Evolutionary conservation across 2,113 vertebrate genomes (phyloP).

Genomic region (Onychostruthus taczanowskii): DNA sequence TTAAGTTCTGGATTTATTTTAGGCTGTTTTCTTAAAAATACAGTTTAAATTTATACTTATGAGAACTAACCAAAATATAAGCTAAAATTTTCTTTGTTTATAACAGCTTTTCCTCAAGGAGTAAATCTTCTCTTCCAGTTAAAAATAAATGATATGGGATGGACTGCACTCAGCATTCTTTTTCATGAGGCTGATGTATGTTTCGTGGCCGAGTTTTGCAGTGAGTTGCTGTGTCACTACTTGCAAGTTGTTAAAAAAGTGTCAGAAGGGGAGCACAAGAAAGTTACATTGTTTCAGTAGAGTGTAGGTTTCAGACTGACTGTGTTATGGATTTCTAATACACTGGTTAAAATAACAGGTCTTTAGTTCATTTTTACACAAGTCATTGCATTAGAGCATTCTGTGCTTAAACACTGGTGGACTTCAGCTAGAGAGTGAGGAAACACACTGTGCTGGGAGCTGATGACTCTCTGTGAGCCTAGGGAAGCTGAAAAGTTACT

Average conservation of each 20-base stretch:
- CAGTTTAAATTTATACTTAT: not conserved
- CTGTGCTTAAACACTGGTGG: not conserved
- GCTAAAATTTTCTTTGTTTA: not conserved
- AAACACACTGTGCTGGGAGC: not conserved
- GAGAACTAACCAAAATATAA: not conserved
- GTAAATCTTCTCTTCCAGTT: not conserved
- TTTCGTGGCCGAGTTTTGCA: not conserved
- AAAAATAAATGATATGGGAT: not conserved
- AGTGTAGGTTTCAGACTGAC: not conserved
- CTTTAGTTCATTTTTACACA: not conserved
- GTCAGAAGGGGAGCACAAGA: not conserved
- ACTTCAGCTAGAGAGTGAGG: not conserved
- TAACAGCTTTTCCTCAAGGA: not conserved
- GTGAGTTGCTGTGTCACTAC: not conserved
- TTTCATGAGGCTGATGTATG: not conserved
- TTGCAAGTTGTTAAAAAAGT: not conserved
- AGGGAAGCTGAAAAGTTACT: not conserved
- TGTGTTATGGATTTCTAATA: not conserved
- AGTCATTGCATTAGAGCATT: not conserved
- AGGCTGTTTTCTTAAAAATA: not conserved
- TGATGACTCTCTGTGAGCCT: not conserved
- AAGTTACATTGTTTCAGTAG: not conserved
- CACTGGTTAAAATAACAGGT: not conserved
- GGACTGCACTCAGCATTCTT: not conserved
- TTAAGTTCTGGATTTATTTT: not conserved